phyloP scores from a whole-genome alignment of 2,797 vertebrate genomes.

The Danio aesculapii region DNA sequence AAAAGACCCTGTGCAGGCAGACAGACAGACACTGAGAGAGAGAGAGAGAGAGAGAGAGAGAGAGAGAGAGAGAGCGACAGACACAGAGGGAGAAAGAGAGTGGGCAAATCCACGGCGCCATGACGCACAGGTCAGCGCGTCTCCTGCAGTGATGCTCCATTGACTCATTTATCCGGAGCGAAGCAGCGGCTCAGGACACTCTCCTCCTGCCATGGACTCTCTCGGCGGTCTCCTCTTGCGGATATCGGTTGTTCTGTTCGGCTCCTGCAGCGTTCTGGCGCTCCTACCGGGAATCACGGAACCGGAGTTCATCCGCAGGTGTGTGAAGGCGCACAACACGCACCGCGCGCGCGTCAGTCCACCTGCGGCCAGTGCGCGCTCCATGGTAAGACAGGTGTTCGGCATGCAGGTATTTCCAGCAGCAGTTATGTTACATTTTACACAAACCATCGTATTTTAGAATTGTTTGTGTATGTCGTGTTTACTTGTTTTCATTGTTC shows the following conservation, averaged over 20 bases:
- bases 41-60: conserved; percentile 17
- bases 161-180: conserved; percentile 29
- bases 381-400: conserved; percentile 59
- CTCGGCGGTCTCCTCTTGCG: conserved; percentile 31
- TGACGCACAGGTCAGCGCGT: conserved; percentile 48
- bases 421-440: background rate
- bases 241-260: conserved; percentile 49
- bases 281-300: conserved; percentile 59
- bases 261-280: conserved; percentile 21
- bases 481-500: background rate
- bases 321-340: conserved; percentile 60
- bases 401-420: background rate
- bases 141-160: conserved; percentile 40
- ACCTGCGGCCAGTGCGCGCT: conserved; percentile 50
- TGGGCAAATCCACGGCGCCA: conserved; percentile 45
- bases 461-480: background rate
- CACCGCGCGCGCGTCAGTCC: conserved; percentile 54
- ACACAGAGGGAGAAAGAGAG: conserved; percentile 10
- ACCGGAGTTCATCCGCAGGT: conserved; percentile 60
- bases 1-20: conserved; percentile 20
- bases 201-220: conserved; percentile 50
- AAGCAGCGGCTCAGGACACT: conserved; percentile 13
- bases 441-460: background rate
- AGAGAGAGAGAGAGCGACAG: conserved; percentile 9
- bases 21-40: background rate